Evolutionary conservation across 2,113 vertebrate species (phyloP).

Genomic region (Sakesphorus luctuosus): DNA sequence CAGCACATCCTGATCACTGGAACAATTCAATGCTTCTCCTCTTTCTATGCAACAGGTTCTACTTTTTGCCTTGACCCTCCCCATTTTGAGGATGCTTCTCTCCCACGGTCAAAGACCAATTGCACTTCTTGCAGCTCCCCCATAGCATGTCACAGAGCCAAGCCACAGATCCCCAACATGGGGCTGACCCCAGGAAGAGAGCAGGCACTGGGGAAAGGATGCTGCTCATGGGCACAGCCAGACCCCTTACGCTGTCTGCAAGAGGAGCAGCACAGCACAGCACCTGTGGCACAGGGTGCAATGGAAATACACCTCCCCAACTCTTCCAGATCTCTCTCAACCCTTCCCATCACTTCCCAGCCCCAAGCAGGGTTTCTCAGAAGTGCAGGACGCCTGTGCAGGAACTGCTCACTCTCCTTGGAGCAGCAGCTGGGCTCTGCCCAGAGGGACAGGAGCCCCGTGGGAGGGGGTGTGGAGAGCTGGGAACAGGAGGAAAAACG

Average conservation of each 20-base stretch:
- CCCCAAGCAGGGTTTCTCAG: neutral
- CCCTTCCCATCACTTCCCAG: neutral
- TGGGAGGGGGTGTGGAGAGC: neutral
- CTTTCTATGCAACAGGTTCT: neutral
- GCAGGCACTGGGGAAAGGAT: neutral
- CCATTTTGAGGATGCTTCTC: neutral
- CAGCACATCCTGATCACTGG: neutral
- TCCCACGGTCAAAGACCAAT: neutral
- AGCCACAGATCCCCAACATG: neutral
- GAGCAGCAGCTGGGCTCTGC: neutral
- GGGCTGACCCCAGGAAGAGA: neutral
- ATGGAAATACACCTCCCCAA: neutral
- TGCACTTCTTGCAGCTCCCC: neutral
- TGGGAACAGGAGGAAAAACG: neutral
- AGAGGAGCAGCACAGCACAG: neutral
- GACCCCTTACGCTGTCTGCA: neutral
- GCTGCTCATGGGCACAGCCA: neutral
- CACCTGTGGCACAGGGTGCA: neutral
- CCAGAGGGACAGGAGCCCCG: rapidly evolving
- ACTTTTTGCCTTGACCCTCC: neutral
- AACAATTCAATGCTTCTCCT: neutral
- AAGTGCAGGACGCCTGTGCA: rapidly evolving
- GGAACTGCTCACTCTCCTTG: neutral
- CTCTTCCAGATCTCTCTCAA: neutral
- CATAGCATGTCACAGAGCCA: neutral